Evolutionary conservation across 2,113 vertebrate genomes (phyloP).

Genomic region (Macrotus californicus): DNA sequence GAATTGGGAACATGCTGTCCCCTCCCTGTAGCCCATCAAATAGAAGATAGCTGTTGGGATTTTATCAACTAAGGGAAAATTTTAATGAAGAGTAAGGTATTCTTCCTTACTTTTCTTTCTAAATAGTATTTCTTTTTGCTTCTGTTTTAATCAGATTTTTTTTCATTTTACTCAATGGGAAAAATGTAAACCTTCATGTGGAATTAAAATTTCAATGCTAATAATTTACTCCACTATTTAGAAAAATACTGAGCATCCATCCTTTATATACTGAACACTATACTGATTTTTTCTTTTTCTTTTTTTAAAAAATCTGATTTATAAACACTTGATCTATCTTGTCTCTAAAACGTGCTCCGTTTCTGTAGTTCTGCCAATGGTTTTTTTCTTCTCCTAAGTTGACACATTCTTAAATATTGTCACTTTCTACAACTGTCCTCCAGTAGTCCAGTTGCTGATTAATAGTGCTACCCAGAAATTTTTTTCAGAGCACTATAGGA

Average conservation of each 20-base stretch:
- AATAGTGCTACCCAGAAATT: neutral
- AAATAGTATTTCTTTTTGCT: neutral
- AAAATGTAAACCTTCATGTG: neutral
- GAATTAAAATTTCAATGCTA: neutral
- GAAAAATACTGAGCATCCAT: neutral
- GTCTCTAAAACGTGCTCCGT: neutral
- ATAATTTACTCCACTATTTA: neutral
- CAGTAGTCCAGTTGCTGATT: neutral
- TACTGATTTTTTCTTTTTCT: neutral
- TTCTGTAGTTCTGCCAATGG: neutral
- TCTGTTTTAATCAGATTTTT: neutral
- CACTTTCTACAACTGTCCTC: neutral
- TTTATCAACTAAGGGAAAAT: neutral
- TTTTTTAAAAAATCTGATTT: neutral
- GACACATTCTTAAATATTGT: neutral
- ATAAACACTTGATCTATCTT: neutral
- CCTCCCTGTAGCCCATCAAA: neutral
- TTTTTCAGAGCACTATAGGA: neutral
- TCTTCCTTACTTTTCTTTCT: slow-evolving; percentile 25
- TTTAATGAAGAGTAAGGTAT: neutral
- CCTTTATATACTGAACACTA: neutral
- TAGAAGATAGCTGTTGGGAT: neutral
- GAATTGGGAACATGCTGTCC: slow-evolving; percentile 29
- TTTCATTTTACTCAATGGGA: neutral
- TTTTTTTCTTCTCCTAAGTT: neutral